phyloP scores from a whole-genome alignment of 2,888 invertebrate genomes.

The Strigamia maritima region DNA sequence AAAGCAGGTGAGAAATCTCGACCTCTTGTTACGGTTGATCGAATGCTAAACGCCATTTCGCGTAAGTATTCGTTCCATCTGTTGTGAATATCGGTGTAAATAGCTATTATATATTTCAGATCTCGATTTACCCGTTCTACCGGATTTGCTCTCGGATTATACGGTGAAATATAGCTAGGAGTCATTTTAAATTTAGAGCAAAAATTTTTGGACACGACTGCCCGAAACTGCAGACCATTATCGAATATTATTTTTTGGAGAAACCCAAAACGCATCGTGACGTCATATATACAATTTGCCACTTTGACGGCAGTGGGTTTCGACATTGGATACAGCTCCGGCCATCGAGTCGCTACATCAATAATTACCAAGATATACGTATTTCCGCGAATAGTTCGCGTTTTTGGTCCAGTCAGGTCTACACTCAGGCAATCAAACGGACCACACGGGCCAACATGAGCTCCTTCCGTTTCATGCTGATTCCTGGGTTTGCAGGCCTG shows the following conservation, averaged over 20 bases:
- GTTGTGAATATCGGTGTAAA: background rate
- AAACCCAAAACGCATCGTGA: background rate
- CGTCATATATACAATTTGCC: background rate
- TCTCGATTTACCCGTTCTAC: too few relatives aligned
- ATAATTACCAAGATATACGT: background rate
- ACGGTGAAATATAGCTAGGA: too few relatives aligned
- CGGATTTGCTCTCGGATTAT: background rate
- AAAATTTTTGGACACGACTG: background rate
- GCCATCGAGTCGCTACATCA: background rate
- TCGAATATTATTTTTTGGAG: background rate
- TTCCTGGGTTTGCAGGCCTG: background rate
- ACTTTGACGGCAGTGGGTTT: background rate
- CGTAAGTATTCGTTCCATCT: background rate
- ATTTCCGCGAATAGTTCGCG: background rate
- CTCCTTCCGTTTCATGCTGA: background rate
- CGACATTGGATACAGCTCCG: background rate
- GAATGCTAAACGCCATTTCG: too few relatives aligned
- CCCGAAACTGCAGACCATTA: background rate
- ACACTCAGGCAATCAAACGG: background rate
- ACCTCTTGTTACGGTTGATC: too few relatives aligned
- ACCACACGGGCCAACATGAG: background rate
- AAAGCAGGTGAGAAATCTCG: too few relatives aligned
- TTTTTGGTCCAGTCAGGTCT: background rate
- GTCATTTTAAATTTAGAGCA: too few relatives aligned
- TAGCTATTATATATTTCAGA: too few relatives aligned